phyloP scores from a whole-genome alignment of 2,888 invertebrate genomes.

The Epiperipatus broadwayi region DNA sequence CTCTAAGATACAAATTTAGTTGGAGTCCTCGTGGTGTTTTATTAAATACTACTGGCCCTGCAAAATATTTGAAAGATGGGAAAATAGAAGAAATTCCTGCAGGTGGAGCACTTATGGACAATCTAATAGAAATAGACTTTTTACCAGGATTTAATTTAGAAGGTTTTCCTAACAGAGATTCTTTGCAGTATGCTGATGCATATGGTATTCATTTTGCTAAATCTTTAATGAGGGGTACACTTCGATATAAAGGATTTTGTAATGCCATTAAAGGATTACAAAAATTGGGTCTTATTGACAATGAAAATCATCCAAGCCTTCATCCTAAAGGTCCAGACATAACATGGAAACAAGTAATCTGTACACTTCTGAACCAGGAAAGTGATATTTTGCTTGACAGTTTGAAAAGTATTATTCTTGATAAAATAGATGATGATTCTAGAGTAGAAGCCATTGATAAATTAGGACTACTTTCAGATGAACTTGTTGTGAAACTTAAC shows the following conservation, averaged over 20 bases:
- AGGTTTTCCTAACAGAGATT: slow-evolving; percentile 91
- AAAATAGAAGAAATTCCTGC: slow-evolving; percentile 69
- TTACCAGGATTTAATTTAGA: slow-evolving; percentile 89
- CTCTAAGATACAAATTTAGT: slow-evolving; percentile 70
- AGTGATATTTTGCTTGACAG: slow-evolving; percentile 81
- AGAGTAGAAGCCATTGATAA: slow-evolving; percentile 54
- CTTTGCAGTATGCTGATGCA: slow-evolving; percentile 60
- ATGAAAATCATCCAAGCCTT: slow-evolving; percentile 64
- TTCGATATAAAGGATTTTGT: slow-evolving; percentile 76
- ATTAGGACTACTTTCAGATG: slow-evolving; percentile 68
- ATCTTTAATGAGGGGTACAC: slow-evolving; percentile 78
- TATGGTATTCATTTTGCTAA: slow-evolving; percentile 61
- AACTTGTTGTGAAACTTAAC: slow-evolving; percentile 54
- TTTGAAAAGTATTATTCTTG: slow-evolving; percentile 58
- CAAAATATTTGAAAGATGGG: slow-evolving; percentile 63
- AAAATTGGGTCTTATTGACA: slow-evolving; percentile 64
- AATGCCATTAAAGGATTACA: slow-evolving; percentile 72
- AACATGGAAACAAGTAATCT: slow-evolving; percentile 79
- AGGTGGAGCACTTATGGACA: slow-evolving; percentile 72
- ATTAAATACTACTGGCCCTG: slow-evolving; percentile 67
- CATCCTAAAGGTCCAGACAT: slow-evolving; percentile 87
- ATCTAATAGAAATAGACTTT: slow-evolving; percentile 58
- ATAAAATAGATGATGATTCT: slow-evolving; percentile 44
- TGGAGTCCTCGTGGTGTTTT: slow-evolving; percentile 92
- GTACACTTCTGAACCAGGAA: slow-evolving; percentile 61